phyloP scores from a whole-genome alignment of 2,797 vertebrate genomes.

The Malurus splendens region DNA sequence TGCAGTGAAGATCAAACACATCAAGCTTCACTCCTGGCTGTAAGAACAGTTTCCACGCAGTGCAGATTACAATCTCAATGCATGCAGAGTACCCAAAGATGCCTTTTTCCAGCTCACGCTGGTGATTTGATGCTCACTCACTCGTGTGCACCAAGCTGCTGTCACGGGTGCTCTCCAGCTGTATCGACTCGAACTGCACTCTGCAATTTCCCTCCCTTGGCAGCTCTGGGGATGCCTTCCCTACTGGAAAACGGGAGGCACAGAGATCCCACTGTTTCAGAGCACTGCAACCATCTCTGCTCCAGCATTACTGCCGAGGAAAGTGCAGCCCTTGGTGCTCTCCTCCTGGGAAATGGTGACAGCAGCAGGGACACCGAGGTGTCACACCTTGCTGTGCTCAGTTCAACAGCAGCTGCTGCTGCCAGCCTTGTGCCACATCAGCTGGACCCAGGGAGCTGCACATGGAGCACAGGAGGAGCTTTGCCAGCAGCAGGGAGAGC shows the following conservation, averaged over 20 bases:
- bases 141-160: neutral
- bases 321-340: accelerated
- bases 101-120: neutral
- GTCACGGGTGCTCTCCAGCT: neutral
- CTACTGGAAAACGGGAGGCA: neutral
- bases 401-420: neutral
- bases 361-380: neutral
- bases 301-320: neutral
- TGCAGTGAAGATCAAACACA: neutral
- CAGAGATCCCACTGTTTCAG: neutral
- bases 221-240: neutral
- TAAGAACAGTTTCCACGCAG: neutral
- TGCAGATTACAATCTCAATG: neutral
- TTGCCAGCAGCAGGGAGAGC: neutral
- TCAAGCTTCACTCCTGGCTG: neutral
- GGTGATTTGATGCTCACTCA: neutral
- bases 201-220: neutral
- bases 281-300: neutral
- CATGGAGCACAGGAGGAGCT: neutral
- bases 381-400: neutral
- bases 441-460: neutral
- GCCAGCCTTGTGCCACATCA: neutral
- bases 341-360: accelerated
- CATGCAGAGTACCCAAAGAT: neutral
- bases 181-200: neutral